phyloP scores from a whole-genome alignment of 2,113 vertebrate species.

The Archilochus colubris region DNA sequence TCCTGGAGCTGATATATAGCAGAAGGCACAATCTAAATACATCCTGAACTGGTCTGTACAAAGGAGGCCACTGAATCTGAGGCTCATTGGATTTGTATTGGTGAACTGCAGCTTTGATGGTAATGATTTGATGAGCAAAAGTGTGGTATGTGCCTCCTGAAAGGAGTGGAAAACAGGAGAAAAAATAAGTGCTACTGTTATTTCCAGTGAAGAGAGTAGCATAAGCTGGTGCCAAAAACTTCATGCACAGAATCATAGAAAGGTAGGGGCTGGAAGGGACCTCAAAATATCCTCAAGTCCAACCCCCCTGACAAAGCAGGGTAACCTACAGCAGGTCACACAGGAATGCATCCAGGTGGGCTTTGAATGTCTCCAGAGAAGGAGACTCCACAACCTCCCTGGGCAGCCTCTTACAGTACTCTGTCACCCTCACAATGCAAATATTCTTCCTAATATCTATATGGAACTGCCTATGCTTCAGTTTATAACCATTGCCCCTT shows the following conservation, averaged over 20 bases:
- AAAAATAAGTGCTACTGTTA: neutral
- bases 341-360: too few relatives aligned
- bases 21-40: neutral
- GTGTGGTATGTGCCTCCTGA: neutral
- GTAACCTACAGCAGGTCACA: too few relatives aligned
- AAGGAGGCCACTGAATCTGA: neutral
- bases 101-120: neutral
- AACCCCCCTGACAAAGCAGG: too few relatives aligned
- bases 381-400: too few relatives aligned
- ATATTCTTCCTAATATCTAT: too few relatives aligned
- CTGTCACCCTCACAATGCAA: too few relatives aligned
- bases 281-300: too few relatives aligned
- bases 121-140: neutral
- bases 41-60: neutral
- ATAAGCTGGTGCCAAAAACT: conserved; percentile 18
- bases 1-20: neutral
- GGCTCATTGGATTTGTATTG: neutral
- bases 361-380: too few relatives aligned
- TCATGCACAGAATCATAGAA: neutral
- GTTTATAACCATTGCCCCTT: too few relatives aligned
- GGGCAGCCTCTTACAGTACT: too few relatives aligned
- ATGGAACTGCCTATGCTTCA: too few relatives aligned
- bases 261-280: too few relatives aligned
- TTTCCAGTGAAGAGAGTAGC: conserved; percentile 17
- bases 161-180: neutral